Evolutionary conservation across 2,888 invertebrate species (phyloP).

Genomic region (Amblyjoppa fuscipennis): DNA sequence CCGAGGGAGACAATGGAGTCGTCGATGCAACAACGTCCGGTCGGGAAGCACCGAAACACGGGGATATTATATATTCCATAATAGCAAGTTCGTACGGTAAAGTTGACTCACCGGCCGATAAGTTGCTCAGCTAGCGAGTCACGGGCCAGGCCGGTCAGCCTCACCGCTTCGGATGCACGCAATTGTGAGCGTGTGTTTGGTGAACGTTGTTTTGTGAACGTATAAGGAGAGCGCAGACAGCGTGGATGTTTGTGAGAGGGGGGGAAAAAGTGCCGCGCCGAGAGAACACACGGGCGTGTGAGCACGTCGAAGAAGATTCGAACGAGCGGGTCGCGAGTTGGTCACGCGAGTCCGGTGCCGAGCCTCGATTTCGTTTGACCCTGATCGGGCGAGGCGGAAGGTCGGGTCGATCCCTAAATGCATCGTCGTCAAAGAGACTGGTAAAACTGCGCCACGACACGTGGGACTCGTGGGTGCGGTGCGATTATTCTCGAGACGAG

Average conservation of each 20-base stretch:
- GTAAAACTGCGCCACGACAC: constrained; percentile 46
- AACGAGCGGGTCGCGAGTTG: constrained; percentile 26
- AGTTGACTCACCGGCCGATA: constrained; percentile 4
- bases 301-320: constrained; percentile 28
- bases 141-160: background rate
- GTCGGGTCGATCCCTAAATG: constrained; percentile 52
- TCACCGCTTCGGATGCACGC: background rate
- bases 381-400: constrained; percentile 61
- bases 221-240: constrained; percentile 30
- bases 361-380: constrained; percentile 64
- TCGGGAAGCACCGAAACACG: constrained; percentile 36
- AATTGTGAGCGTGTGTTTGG: background rate
- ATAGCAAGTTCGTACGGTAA: constrained; percentile 2
- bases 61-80: constrained; percentile 28
- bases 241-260: background rate
- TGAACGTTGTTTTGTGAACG: constrained; percentile 28
- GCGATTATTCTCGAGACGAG: constrained; percentile 50
- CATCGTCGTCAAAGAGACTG: constrained; percentile 14
- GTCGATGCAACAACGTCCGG: constrained; percentile 75
- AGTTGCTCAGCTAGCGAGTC: background rate
- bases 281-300: constrained; percentile 25
- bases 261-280: constrained; percentile 7
- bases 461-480: constrained; percentile 58
- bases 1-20: constrained; percentile 70
- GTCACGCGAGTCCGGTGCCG: constrained; percentile 61